Base-by-base conservation (phyloP, 2,888 invertebrate species). In the Dasypolia templi region DNA sequence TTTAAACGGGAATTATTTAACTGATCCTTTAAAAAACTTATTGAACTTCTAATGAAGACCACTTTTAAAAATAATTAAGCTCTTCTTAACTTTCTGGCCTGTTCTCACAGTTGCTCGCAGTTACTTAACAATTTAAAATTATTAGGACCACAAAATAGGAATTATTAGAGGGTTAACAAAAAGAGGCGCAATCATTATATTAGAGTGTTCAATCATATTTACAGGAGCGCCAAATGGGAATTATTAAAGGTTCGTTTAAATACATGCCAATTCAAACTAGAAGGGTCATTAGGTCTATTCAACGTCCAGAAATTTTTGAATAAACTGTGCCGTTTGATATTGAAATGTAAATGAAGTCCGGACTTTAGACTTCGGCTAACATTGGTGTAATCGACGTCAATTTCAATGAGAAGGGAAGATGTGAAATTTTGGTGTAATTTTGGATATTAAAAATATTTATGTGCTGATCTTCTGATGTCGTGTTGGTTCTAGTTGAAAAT, bases 341-440 rank as follows among this genome's bases (percentile, higher is more conserved):
- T 88, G 89, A 88, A 85, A 89, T 90, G 88, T 82, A 88, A 90
- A 90, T 89, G 76, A 74, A 77, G 56, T 53, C 56, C 58, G 63
- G 58, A 58, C 26, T 69, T 76, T 22, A 53, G 71, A 71, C 51
- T 77, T 73, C 55, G 49, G 53, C 26, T 53, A 46, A 59, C 51
- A 75, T 68, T 72, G 78, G 81, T 71, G 66, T 76, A 72, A 82
- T 76, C 65, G 72, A 58, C 62, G 74, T 74, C 64, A 77, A 77
- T 83, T 81, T 69, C 0, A 29, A 67, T 62, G 29, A 12, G 7
- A 9, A 26, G 14, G 22, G 14, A 14, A 53, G 14, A 29, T 53
- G 9, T 51, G n/a, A 44, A 12, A 2, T 51, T 66, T 58, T 58
- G 2, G 35, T 44, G 1, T 35, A 51, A 11, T 51, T 69, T 51